phyloP scores from a whole-genome alignment of 2,797 vertebrate species.

The Semotilus atromaculatus region DNA sequence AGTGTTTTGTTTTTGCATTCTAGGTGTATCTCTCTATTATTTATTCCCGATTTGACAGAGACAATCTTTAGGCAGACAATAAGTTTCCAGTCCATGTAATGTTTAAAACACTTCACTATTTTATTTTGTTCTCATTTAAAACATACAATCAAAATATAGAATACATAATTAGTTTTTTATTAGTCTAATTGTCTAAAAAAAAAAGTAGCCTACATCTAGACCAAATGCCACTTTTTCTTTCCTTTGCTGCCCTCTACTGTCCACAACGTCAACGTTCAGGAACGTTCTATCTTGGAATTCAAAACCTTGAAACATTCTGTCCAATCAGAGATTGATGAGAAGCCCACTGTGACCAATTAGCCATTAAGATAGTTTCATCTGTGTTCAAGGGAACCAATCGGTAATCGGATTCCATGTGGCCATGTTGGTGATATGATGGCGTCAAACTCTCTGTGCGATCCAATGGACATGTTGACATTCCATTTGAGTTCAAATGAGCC shows the following conservation, averaged over 20 bases:
- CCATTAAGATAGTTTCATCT: conserved; percentile 60
- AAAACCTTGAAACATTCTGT: conserved; percentile 43
- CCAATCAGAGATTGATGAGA: conserved; percentile 51
- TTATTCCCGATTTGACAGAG: not conserved
- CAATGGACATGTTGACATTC: conserved; percentile 50
- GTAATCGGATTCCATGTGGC: conserved; percentile 58
- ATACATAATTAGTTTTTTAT: not conserved
- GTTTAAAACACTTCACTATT: not conserved
- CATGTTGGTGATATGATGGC: conserved; percentile 46
- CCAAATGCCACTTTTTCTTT: not conserved
- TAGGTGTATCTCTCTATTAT: not conserved
- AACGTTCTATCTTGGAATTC: not conserved
- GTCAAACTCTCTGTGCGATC: conserved; percentile 42
- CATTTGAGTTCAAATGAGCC: conserved; percentile 55
- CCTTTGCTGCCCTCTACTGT: conserved; percentile 75
- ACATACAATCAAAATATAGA: not conserved
- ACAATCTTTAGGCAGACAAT: not conserved
- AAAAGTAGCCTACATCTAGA: not conserved
- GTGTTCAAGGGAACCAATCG: conserved; percentile 59
- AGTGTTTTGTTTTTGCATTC: not conserved
- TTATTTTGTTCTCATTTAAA: not conserved
- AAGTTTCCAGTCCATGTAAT: not conserved
- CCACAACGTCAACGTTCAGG: not conserved
- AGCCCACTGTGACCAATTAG: conserved; percentile 58
- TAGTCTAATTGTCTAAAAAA: not conserved